Conservation (phyloP, 2,113 vertebrate species). For the Aspidoscelis tigris region DNA sequence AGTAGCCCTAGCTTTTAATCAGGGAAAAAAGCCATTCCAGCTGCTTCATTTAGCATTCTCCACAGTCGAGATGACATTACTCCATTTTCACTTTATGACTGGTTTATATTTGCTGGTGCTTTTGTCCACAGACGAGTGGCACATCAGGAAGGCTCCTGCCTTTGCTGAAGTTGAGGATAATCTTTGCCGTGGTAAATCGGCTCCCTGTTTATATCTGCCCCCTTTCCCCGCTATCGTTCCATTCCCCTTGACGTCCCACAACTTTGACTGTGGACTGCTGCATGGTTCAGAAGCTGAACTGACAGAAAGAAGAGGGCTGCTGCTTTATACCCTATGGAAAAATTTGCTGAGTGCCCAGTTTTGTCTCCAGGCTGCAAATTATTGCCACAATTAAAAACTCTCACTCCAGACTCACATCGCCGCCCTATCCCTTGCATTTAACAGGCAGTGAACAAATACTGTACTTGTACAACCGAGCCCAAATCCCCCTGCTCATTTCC, state of each 20-base stretch:
- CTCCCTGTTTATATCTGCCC: slow-evolving; percentile 49
- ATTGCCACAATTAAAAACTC: slow-evolving; percentile 17
- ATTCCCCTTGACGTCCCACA: slow-evolving; percentile 39
- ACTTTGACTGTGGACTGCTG: slow-evolving; percentile 21
- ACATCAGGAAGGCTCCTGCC: slow-evolving; percentile 59
- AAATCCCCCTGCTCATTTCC: slow-evolving; percentile 34
- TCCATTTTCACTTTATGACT: slow-evolving; percentile 59
- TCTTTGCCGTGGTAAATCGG: slow-evolving; percentile 57
- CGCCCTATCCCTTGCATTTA: slow-evolving; percentile 10
- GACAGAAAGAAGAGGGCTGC: slow-evolving; percentile 55
- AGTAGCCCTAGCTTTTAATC: slow-evolving; percentile 47
- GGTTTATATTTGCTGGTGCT: slow-evolving; percentile 48
- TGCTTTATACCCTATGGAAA: slow-evolving; percentile 51
- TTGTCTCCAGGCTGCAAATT: neutral
- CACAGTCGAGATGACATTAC: slow-evolving; percentile 62
- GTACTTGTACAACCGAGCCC: slow-evolving; percentile 24
- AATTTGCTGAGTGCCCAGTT: slow-evolving; percentile 63
- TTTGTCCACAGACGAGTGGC: slow-evolving; percentile 62
- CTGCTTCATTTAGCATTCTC: slow-evolving; percentile 48
- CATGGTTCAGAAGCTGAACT: slow-evolving; percentile 39
- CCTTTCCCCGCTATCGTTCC: slow-evolving; percentile 29
- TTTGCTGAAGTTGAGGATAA: slow-evolving; percentile 47
- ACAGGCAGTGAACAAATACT: slow-evolving; percentile 13
- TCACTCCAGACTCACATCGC: slow-evolving; percentile 34
- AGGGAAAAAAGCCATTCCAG: slow-evolving; percentile 51